Evolutionary conservation across 2,888 invertebrate genomes (phyloP).

Genomic region (Antitype chi): DNA sequence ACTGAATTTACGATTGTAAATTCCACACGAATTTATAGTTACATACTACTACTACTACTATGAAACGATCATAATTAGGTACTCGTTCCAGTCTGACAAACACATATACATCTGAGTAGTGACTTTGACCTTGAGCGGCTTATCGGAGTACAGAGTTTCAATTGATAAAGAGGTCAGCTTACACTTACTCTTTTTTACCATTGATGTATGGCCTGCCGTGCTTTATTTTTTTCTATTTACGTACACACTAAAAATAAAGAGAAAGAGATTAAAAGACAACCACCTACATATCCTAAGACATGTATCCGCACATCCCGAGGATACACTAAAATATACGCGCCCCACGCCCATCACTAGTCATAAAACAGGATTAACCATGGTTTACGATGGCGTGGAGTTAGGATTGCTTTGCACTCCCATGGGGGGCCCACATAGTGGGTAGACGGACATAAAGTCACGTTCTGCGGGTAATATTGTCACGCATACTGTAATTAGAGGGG

Average conservation of each 20-base stretch:
- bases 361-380: conserved; percentile 56
- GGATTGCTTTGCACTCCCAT: conserved; percentile 42
- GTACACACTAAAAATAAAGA: not conserved
- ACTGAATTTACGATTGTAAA: too few species aligned
- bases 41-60: too few species aligned
- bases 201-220: too few species aligned
- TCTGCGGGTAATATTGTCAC: not conserved
- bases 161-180: too few species aligned
- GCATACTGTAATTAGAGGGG: not conserved
- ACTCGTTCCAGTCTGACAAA: too few species aligned
- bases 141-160: too few species aligned
- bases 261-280: not conserved
- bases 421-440: conserved; percentile 17
- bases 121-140: too few species aligned
- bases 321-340: conserved; percentile 4
- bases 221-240: too few species aligned
- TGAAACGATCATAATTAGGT: too few species aligned
- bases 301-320: not conserved
- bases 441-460: conserved; percentile 3
- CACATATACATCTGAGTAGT: too few species aligned
- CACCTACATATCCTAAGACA: not conserved
- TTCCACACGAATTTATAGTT: too few species aligned
- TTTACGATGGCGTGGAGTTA: conserved; percentile 50
- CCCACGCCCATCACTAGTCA: conserved; percentile 42
- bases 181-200: too few species aligned